Conservation (phyloP, 2,888 invertebrate species). For the Hemicrepidius hirtus region DNA sequence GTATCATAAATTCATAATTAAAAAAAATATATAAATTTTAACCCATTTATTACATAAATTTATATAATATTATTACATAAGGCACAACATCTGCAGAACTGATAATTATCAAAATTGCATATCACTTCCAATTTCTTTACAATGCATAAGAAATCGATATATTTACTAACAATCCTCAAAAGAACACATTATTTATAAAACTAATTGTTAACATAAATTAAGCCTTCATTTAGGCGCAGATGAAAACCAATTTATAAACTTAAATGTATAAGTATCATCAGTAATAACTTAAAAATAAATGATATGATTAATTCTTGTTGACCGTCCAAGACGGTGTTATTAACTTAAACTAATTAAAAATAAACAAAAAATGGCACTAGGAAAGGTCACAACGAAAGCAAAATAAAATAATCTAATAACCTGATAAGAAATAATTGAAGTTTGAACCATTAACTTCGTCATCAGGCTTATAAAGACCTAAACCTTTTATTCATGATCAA, state of each 20-base stretch:
- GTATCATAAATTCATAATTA: no score
- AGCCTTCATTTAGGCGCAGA: slow-evolving; percentile 52
- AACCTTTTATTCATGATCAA: neutral
- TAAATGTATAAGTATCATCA: slow-evolving; percentile 53
- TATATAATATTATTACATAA: slow-evolving; percentile 52
- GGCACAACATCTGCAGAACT: slow-evolving; percentile 67
- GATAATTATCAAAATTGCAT: slow-evolving; percentile 36
- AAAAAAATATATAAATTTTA: neutral
- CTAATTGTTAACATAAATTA: slow-evolving; percentile 45
- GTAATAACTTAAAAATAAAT: slow-evolving; percentile 62
- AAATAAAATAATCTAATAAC: slow-evolving; percentile 8
- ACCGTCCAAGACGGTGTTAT: slow-evolving; percentile 57
- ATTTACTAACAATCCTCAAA: slow-evolving; percentile 33
- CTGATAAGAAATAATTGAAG: slow-evolving; percentile 24
- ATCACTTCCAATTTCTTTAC: slow-evolving; percentile 21
- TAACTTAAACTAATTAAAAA: slow-evolving; percentile 56
- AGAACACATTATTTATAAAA: slow-evolving; percentile 37
- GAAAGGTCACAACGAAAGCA: slow-evolving; percentile 25
- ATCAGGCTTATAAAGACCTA: neutral
- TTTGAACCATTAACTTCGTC: slow-evolving; percentile 4
- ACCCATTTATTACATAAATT: slow-evolving; percentile 2
- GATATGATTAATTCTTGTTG: slow-evolving; percentile 70
- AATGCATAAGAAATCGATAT: slow-evolving; percentile 1
- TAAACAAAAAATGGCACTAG: slow-evolving; percentile 56
- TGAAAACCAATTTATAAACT: slow-evolving; percentile 55